Evolutionary conservation across 2,113 vertebrate genomes (phyloP).

Genomic region (Cryptoleucopteryx plumbea): DNA sequence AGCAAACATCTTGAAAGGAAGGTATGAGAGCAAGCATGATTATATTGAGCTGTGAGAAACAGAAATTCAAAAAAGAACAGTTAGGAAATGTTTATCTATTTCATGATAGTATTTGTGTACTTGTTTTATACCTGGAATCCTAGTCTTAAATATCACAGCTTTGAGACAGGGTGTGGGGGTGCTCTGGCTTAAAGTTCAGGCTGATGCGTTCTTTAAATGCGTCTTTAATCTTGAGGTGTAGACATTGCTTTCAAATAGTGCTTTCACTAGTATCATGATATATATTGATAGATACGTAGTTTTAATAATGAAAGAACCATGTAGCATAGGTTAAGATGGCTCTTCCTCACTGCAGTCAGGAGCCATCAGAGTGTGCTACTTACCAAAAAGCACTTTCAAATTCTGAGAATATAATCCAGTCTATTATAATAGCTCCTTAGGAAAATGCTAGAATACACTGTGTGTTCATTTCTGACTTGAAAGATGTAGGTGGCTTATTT

Average conservation of each 20-base stretch:
- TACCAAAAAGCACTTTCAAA: background rate
- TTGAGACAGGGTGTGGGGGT: background rate
- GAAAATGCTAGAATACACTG: background rate
- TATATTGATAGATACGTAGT: too few relatives aligned
- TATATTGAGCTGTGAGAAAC: background rate
- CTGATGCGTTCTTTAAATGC: background rate
- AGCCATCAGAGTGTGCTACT: background rate
- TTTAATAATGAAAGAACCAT: background rate
- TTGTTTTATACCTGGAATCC: background rate
- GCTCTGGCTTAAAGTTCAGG: background rate
- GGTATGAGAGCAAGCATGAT: background rate
- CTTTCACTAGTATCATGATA: background rate
- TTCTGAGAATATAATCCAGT: background rate
- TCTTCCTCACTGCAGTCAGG: background rate
- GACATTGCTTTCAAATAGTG: background rate
- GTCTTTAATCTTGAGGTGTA: background rate
- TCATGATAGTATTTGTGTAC: background rate
- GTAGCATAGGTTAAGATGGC: background rate
- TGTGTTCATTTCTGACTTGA: background rate
- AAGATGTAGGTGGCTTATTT: background rate
- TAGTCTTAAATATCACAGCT: background rate
- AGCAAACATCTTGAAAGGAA: background rate
- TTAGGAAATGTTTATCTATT: background rate
- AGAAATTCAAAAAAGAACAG: background rate
- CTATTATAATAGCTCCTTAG: background rate